phyloP scores from a whole-genome alignment of 2,113 vertebrate species.

The Colius striatus region DNA sequence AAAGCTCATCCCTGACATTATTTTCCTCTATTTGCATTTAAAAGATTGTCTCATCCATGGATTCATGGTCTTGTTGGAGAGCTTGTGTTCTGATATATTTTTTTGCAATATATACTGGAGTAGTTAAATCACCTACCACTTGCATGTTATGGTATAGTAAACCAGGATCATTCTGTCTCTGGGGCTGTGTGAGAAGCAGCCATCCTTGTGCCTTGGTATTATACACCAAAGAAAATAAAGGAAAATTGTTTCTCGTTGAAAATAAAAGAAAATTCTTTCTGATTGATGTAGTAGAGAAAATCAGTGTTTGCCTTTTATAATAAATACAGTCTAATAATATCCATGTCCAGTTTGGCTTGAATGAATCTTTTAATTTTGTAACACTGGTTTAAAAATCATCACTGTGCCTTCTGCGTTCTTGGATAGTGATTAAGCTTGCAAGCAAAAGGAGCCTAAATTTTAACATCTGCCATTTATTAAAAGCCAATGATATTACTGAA shows the following conservation, averaged over 20 bases:
- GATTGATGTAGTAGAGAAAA: background rate
- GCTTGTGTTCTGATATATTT: background rate
- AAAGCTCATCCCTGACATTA: background rate
- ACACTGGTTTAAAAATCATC: background rate
- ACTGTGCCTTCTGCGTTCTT: background rate
- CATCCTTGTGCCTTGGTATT: background rate
- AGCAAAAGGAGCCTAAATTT: constrained; percentile 52
- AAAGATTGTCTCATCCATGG: background rate
- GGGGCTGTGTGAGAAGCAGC: background rate
- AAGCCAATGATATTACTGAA: constrained; percentile 70
- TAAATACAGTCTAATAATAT: background rate
- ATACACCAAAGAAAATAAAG: background rate
- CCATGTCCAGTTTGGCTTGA: background rate
- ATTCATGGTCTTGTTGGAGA: background rate
- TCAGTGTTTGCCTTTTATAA: background rate
- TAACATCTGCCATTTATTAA: constrained; percentile 70
- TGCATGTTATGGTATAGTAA: background rate
- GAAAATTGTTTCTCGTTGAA: background rate
- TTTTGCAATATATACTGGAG: background rate
- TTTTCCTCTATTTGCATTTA: background rate
- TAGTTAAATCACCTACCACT: background rate
- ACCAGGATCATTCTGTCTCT: background rate
- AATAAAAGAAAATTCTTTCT: background rate
- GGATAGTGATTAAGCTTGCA: constrained; percentile 55
- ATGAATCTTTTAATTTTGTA: background rate